phyloP scores from a whole-genome alignment of 2,113 vertebrate genomes.

The Chaenocephalus aceratus region DNA sequence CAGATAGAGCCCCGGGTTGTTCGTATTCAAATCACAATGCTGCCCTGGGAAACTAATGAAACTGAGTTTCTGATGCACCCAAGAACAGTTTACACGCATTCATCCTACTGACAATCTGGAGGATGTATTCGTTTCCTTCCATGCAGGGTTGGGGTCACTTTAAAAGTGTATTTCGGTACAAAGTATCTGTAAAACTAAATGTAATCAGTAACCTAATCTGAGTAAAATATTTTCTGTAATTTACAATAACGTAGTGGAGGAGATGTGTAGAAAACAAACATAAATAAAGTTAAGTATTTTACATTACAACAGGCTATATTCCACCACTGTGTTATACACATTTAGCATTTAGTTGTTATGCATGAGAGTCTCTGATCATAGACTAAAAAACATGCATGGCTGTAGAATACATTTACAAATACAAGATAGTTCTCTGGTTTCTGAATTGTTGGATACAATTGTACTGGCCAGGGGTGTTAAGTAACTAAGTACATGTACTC shows the following conservation, averaged over 20 bases:
- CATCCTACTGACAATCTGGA: not conserved
- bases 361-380: too few relatives aligned
- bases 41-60: conserved; percentile 29
- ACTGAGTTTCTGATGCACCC: conserved; percentile 32
- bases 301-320: not conserved
- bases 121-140: not conserved
- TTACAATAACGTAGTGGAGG: too few relatives aligned
- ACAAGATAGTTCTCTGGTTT: not conserved
- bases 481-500: too few relatives aligned
- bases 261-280: not conserved
- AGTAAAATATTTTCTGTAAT: too few relatives aligned
- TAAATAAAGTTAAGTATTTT: too few relatives aligned
- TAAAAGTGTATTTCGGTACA: not conserved
- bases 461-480: not conserved
- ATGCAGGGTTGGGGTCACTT: not conserved
- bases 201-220: too few relatives aligned
- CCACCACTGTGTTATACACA: too few relatives aligned
- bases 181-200: not conserved
- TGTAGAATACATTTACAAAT: not conserved
- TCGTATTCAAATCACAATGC: conserved; percentile 76
- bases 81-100: not conserved
- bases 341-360: not conserved
- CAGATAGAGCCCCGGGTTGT: conserved; percentile 61
- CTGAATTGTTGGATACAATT: not conserved
- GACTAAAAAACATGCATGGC: not conserved